Base-by-base conservation (phyloP, 2,888 invertebrate species). In the Crioceris asparagi region DNA sequence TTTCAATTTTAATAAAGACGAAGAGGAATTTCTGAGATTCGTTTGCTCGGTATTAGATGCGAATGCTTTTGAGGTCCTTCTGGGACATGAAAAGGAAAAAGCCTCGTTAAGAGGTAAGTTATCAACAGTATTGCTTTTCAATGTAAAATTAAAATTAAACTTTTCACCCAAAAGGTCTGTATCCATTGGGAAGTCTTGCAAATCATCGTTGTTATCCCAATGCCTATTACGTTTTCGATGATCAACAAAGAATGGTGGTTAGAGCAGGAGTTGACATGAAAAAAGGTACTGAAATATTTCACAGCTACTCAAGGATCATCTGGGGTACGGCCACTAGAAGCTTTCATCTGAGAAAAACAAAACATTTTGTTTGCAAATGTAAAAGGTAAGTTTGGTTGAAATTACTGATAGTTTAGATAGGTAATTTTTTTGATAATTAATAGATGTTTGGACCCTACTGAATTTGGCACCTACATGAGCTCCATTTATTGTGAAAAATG, bases 151-250 rank as follows among this genome's bases (percentile, higher is more conserved):
- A 61, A 3, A 35, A 27, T 25, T 27, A 35, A 72, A 70, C 51
- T 58, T 72, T 44, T 68, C 77, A 44, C 29, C 11, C 41, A 43
- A 35, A 25, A 52, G 83, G 78, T 8, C 59, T 82, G 35, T 83
- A 76, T 62, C 79, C 80, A 15, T 66, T 79, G 39, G 71, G 75
- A 2, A 72, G 75, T 27, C 62, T 81, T 41, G 71, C 79, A 64
- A 83, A 83, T 62, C 83, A 83, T 56, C 69, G 65, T 38, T 83
- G 83, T 55, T 62, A 68, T 17, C 75, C 83, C 4, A 83, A 83
- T 55, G 75, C 77, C 1, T 69, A 71, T 32, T 74, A 77, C 49
- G 69, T 69, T 34, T 80, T 75, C 49, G 74, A 77, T 49, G 56
- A 54, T 1, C 60, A 72, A 26, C 67, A 68, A 35, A 65, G 68